These are phyloP conservation scores for Centropus unirufus DNA, from an alignment of 2,113 vertebrate species.

Conservation along the genomic window DNA sequence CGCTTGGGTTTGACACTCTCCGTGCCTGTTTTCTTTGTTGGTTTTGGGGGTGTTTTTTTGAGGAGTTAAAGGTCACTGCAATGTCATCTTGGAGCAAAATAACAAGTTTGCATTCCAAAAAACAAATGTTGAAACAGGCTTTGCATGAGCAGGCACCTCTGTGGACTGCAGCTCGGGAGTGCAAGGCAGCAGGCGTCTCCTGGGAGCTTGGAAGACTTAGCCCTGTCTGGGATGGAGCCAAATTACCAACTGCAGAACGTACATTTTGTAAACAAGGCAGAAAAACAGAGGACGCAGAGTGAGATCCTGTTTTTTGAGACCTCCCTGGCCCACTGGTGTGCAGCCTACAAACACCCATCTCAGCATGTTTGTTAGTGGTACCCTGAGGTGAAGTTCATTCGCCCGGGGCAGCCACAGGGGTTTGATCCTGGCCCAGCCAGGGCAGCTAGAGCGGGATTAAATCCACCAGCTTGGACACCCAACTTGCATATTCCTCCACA, in stretches of 20 bases:
- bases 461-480: neutral
- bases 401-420: neutral
- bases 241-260: fast-evolving
- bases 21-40: neutral
- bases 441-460: neutral
- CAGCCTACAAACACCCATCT: neutral
- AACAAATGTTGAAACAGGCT: neutral
- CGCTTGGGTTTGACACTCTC: constrained; percentile 7
- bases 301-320: neutral
- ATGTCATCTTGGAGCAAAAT: constrained; percentile 14
- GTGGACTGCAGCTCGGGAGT: neutral
- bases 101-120: neutral
- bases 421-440: neutral
- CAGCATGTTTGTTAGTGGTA: neutral
- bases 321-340: fast-evolving
- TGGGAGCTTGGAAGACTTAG: neutral
- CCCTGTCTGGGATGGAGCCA: neutral
- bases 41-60: neutral
- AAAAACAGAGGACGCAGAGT: neutral
- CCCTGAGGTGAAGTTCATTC: neutral
- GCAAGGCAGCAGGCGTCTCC: fast-evolving
- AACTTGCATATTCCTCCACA: neutral
- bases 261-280: neutral
- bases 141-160: neutral
- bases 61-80: neutral